phyloP scores from a whole-genome alignment of 2,113 vertebrate species.

The Craseonycteris thonglongyai region DNA sequence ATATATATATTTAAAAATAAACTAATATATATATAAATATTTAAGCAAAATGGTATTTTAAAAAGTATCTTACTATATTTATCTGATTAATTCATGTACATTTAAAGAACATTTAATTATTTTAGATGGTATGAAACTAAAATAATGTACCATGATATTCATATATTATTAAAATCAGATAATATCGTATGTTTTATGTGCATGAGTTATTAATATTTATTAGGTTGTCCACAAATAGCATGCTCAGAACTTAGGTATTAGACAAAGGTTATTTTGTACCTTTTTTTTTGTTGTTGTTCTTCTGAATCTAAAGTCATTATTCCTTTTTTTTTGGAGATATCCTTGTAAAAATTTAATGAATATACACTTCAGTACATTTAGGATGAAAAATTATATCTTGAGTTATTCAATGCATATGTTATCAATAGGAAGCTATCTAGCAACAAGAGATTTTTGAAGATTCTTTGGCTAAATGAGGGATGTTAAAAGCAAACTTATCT shows the following conservation, averaged over 20 bases:
- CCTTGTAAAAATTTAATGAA: neutral
- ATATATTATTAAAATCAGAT: neutral
- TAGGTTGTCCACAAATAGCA: neutral
- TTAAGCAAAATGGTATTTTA: neutral
- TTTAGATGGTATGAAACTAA: neutral
- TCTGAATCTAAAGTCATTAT: neutral
- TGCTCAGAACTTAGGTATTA: neutral
- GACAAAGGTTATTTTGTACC: no score
- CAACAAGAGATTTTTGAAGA: neutral
- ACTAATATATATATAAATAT: neutral
- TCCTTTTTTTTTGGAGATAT: neutral
- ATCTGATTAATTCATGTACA: neutral
- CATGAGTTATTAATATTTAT: conserved; percentile 23
- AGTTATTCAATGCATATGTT: neutral
- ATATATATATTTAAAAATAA: neutral
- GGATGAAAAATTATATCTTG: neutral
- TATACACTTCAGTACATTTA: neutral
- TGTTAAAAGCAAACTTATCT: neutral
- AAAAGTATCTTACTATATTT: neutral
- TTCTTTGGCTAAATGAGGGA: neutral
- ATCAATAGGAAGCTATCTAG: neutral
- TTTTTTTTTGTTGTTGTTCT: conserved; percentile 8
- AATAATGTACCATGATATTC: neutral
- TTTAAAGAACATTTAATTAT: neutral
- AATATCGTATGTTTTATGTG: neutral